Percentiles rank a stretch among this genome's conserved stretches.
Evolutionary conservation across 2,797 vertebrate genomes (phyloP).

Genomic region (Pogonophryne albipinna): DNA sequence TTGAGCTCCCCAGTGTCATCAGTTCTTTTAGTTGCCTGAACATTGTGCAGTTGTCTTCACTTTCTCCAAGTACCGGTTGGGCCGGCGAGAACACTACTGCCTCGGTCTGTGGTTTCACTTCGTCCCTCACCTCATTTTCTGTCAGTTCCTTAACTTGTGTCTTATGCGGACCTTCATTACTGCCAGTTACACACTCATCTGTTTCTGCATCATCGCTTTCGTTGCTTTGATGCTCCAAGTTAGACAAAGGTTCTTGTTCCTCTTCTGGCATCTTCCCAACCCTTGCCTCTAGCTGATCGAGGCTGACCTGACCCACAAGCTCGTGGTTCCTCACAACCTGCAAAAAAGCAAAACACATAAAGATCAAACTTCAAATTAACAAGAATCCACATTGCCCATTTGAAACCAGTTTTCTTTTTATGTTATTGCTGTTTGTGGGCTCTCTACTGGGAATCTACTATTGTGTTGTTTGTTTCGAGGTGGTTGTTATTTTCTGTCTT

Average conservation of each 20-base stretch:
- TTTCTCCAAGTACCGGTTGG: not conserved
- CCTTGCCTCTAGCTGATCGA: slow-evolving; percentile 60
- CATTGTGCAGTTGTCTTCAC: not conserved
- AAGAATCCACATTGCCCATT: not conserved
- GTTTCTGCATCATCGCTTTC: slow-evolving; percentile 26
- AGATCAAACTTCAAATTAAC: not conserved
- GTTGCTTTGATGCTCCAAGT: not conserved
- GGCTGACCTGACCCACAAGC: slow-evolving; percentile 78
- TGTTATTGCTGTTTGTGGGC: too few species aligned
- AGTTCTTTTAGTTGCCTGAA: not conserved
- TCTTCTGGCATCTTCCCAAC: not conserved
- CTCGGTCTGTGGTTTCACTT: not conserved
- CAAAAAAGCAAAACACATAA: not conserved
- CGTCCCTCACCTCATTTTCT: not conserved
- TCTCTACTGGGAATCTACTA: too few species aligned
- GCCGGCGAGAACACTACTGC: not conserved
- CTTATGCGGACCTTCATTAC: slow-evolving; percentile 7
- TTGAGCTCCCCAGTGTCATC: slow-evolving; percentile 3
- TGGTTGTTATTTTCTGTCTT: too few species aligned
- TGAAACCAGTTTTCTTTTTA: too few species aligned
- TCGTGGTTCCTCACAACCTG: slow-evolving; percentile 81
- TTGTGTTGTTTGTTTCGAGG: too few species aligned
- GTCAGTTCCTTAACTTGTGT: not conserved
- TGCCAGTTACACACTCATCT: slow-evolving; percentile 3
- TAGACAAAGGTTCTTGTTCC: slow-evolving; percentile 1